phyloP scores from a whole-genome alignment of 1,140 invertebrate species.

The Stratiolaelaps scimitus region DNA sequence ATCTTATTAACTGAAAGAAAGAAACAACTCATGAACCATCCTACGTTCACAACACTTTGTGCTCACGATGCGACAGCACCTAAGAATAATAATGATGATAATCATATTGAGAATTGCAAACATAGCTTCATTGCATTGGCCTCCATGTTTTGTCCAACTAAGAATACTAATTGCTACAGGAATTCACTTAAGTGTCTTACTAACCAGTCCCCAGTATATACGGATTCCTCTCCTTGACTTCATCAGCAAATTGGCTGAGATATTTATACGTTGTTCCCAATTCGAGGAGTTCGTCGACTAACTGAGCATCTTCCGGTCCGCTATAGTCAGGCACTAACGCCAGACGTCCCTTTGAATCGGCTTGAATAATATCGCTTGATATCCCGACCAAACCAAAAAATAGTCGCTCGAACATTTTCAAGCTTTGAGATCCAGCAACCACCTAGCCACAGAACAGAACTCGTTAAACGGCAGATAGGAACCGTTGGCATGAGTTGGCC shows the following conservation, averaged over 20 bases:
- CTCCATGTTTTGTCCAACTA: too few relatives aligned
- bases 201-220: slow-evolving; percentile 13
- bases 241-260: neutral
- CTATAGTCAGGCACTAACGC: neutral
- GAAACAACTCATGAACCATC: neutral
- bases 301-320: neutral
- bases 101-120: too few relatives aligned
- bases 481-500: too few relatives aligned
- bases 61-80: too few relatives aligned
- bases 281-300: neutral
- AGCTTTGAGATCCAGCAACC: too few relatives aligned
- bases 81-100: too few relatives aligned
- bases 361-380: slow-evolving; percentile 6
- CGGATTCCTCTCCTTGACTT: slow-evolving; percentile 10
- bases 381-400: neutral
- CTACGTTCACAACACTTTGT: too few relatives aligned
- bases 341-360: neutral
- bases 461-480: too few relatives aligned
- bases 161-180: too few relatives aligned
- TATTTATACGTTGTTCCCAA: slow-evolving; percentile 1
- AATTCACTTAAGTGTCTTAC: too few relatives aligned
- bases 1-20: neutral
- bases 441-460: too few relatives aligned
- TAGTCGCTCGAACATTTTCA: neutral
- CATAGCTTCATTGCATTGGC: neutral